Evolutionary conservation across 1,140 invertebrate genomes (phyloP).

Genomic region (Melanaphis sacchari): DNA sequence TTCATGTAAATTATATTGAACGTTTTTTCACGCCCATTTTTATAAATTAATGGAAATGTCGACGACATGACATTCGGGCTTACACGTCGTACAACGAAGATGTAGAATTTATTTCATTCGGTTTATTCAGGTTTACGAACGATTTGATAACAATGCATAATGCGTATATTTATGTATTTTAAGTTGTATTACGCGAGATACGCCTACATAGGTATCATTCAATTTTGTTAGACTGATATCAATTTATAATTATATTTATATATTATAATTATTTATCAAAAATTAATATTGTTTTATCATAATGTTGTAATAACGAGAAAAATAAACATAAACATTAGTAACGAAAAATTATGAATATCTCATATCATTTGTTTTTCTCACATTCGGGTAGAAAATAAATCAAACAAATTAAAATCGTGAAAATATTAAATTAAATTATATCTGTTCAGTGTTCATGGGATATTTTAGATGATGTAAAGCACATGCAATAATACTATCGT

Average conservation of each 20-base stretch:
- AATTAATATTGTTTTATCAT: not conserved
- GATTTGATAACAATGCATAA: not conserved
- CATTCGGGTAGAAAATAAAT: not conserved
- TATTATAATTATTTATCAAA: too few species aligned
- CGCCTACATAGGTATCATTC: not conserved
- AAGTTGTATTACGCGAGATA: not conserved
- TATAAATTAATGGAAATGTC: slow-evolving; percentile 15
- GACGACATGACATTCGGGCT: not conserved
- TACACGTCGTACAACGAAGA: not conserved
- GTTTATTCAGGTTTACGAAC: not conserved
- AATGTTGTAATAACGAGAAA: not conserved
- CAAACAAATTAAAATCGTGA: not conserved
- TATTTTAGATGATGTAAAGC: not conserved
- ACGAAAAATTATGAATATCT: too few species aligned
- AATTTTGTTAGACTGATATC: not conserved
- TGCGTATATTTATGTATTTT: not conserved
- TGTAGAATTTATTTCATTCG: not conserved
- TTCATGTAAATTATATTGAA: not conserved
- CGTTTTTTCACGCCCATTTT: not conserved
- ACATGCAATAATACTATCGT: not conserved
- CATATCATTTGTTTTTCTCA: not conserved
- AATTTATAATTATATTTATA: too few species aligned
- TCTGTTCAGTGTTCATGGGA: not conserved
- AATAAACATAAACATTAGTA: not conserved
- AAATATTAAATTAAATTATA: not conserved